A percentile compares a stretch with the other conserved stretches of the same genome.
phyloP scores from a whole-genome alignment of 2,888 invertebrate genomes.

The Toxonevra muliebris region DNA sequence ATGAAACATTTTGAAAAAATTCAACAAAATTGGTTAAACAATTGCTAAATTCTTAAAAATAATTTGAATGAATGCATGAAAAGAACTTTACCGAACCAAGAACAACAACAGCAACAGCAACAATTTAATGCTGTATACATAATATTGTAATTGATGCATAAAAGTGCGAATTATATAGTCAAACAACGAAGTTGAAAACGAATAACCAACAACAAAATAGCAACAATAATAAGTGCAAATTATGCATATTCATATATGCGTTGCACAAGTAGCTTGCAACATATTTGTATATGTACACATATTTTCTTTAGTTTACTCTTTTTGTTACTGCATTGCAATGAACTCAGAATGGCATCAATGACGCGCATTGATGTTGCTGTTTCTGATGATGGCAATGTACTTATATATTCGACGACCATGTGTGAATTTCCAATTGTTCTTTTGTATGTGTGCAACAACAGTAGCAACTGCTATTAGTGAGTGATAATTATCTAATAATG shows the following conservation, averaged over 20 bases:
- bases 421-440: too few relatives aligned
- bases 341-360: neutral
- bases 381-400: neutral
- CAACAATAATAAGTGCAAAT: neutral
- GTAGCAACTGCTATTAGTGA: constrained; percentile 6
- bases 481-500: neutral
- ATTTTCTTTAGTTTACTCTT: neutral
- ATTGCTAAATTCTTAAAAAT: neutral
- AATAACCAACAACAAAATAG: neutral
- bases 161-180: constrained; percentile 52
- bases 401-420: neutral
- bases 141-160: constrained; percentile 53
- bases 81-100: constrained; percentile 26
- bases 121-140: neutral
- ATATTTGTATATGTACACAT: neutral
- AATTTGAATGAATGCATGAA: neutral
- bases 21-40: neutral
- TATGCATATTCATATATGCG: neutral
- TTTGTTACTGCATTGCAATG: neutral
- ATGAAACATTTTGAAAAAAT: neutral
- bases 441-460: neutral
- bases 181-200: neutral
- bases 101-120: constrained; percentile 18
- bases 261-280: neutral
- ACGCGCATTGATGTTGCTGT: neutral